phyloP scores from a whole-genome alignment of 2,888 invertebrate species.

The Drosophila nr. medialis region DNA sequence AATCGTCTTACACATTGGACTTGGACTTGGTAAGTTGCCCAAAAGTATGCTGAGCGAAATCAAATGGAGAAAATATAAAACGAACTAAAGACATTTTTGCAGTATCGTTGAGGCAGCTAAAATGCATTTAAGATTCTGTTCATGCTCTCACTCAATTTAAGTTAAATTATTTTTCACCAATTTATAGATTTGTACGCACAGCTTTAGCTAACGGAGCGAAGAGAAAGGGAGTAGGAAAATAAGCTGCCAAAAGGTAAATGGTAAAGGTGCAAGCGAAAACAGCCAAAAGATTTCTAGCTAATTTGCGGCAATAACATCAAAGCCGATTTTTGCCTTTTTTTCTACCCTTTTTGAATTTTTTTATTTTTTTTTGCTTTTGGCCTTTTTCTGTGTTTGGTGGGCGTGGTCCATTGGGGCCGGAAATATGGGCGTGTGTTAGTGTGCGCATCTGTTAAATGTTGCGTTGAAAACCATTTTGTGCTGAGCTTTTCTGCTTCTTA shows the following conservation, averaged over 20 bases:
- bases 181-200: slow-evolving; percentile 50
- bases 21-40: slow-evolving; percentile 52
- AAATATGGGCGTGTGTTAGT: slow-evolving; percentile 41
- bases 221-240: slow-evolving; percentile 5
- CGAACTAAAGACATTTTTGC: slow-evolving; percentile 23
- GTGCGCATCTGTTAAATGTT: slow-evolving; percentile 67
- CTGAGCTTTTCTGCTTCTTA: slow-evolving; percentile 2
- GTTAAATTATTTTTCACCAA: slow-evolving; percentile 72
- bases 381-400: slow-evolving; percentile 42
- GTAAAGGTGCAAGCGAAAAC: slow-evolving; percentile 52
- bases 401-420: slow-evolving; percentile 28
- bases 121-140: slow-evolving; percentile 72
- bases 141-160: slow-evolving; percentile 77
- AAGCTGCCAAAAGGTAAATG: slow-evolving; percentile 60
- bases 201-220: slow-evolving; percentile 34
- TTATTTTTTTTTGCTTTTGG: slow-evolving; percentile 46
- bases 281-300: slow-evolving; percentile 75
- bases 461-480: slow-evolving; percentile 56
- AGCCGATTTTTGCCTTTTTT: slow-evolving; percentile 58
- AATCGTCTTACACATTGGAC: slow-evolving; percentile 66
- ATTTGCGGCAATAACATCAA: slow-evolving; percentile 80
- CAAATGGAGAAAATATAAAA: slow-evolving; percentile 17
- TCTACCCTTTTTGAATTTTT: slow-evolving; percentile 32
- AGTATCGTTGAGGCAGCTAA: slow-evolving; percentile 11
- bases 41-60: slow-evolving; percentile 25